These are phyloP conservation scores for Danio jaintianensis DNA, from an alignment of 2,797 vertebrate genomes.

Conservation along the genomic window DNA sequence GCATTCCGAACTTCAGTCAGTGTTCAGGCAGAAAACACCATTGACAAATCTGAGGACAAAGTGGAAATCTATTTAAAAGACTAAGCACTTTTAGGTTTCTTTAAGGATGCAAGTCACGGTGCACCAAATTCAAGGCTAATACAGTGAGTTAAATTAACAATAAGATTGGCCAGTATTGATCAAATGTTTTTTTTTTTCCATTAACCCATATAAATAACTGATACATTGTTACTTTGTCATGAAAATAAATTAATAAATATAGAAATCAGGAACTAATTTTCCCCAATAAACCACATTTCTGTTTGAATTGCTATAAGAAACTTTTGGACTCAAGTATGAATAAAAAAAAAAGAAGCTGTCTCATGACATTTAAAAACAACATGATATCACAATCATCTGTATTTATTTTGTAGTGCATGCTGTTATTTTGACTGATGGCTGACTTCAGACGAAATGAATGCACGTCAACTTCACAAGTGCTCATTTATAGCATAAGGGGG, in stretches of 20 bases:
- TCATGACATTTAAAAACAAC: too few relatives aligned
- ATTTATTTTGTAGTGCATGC: too few relatives aligned
- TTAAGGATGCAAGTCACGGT: neutral
- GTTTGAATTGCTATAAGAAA: too few relatives aligned
- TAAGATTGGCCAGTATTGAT: too few relatives aligned
- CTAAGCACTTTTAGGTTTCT: neutral
- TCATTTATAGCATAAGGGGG: too few relatives aligned
- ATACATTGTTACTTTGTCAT: neutral
- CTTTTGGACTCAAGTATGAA: too few relatives aligned
- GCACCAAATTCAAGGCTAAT: neutral
- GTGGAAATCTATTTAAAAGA: neutral
- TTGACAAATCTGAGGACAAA: neutral
- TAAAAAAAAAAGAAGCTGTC: too few relatives aligned
- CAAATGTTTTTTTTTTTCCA: neutral
- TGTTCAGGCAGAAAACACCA: neutral
- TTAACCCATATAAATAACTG: neutral
- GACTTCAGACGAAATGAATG: too few relatives aligned
- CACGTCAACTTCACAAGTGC: too few relatives aligned
- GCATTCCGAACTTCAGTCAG: neutral
- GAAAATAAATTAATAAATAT: neutral
- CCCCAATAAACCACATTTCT: too few relatives aligned
- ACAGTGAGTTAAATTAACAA: neutral
- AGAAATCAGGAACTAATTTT: neutral
- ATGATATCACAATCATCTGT: too few relatives aligned
- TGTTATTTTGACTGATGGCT: too few relatives aligned